Base-by-base conservation (phyloP, 2,888 invertebrate genomes). In the Leptothorax acervorum region DNA sequence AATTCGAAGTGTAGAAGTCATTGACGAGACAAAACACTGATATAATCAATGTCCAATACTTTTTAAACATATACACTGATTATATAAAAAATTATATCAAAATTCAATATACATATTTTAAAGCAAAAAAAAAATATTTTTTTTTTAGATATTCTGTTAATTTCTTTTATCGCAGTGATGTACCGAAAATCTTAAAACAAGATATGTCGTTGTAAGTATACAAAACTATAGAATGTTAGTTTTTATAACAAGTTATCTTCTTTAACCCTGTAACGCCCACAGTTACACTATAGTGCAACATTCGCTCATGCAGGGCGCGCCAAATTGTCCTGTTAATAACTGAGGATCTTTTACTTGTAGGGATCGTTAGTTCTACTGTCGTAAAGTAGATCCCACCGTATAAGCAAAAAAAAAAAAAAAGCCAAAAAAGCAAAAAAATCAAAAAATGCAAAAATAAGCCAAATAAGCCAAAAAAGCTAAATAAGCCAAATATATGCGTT, bases 1-100 rank as follows among this genome's bases (percentile, higher is more conserved):
- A 73, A 65, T 88, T 88, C 62, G 65, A 68, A 84, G 82, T 55
- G 55, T 11, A 12, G n/a, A 35, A 35, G 5, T 28, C 18, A 39
- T 12, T 12, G 23, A 39, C 12, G 2, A 48, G 11, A 75, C 39
- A 35, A 63, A 51, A 28, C 11, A 39, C 15, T n/a, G n/a, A 53
- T 65, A 18, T 31, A 31, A 48, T 66, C 48, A 9, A 45, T 31
- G 12, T 11, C 8, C 18, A 5, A 70, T 51, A 31, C 15, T 71
- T 55, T 71, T 15, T 28, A 15, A 23, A 70, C 4, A 23, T 51
- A 23, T 23, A 9, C 9, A 31, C 51, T 51, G 2, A 31, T 1
- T 11, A 55, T 2, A 70, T 23, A 6, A 55, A 18, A 23, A 15
- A 35, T 35, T 35, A 42, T 68, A 68, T 74, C 31, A 42, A 18